phyloP scores from a whole-genome alignment of 2,888 invertebrate genomes.

The Busseola fusca region DNA sequence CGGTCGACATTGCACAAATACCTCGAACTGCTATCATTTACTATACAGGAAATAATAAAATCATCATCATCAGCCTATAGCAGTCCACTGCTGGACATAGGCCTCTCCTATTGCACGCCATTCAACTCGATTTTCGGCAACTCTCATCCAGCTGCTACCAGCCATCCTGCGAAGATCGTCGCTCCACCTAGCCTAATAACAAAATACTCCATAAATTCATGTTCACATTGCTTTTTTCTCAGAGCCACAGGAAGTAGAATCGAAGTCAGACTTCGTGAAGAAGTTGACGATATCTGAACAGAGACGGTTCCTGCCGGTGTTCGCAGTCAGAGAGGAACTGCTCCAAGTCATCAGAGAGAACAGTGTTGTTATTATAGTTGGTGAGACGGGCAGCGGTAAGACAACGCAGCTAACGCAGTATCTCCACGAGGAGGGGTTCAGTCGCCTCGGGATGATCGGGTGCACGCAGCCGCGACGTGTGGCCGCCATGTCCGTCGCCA shows the following conservation, averaged over 20 bases:
- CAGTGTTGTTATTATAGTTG: slow-evolving; percentile 97
- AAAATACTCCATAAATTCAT: background rate
- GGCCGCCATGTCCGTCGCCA: slow-evolving; percentile 99
- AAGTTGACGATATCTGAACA: slow-evolving; percentile 96
- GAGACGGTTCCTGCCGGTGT: slow-evolving; percentile 97
- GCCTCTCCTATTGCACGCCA: no score
- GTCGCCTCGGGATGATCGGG: slow-evolving; percentile 97
- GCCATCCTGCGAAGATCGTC: no score
- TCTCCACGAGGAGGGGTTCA: slow-evolving; percentile 98
- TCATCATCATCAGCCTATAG: no score
- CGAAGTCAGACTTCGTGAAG: slow-evolving; percentile 93
- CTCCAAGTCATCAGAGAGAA: slow-evolving; percentile 97
- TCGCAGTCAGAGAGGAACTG: slow-evolving; percentile 97
- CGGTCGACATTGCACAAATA: no score
- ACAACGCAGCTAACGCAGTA: slow-evolving; percentile 99
- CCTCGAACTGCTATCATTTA: background rate
- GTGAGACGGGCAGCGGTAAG: slow-evolving; percentile 98
- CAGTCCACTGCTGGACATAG: no score
- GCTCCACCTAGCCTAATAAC: no score
- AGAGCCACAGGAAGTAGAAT: slow-evolving; percentile 89
- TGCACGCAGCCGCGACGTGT: slow-evolving; percentile 98
- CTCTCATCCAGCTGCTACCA: no score
- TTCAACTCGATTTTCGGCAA: no score
- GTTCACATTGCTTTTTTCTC: slow-evolving; percentile 69
- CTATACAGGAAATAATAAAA: background rate